Evolutionary conservation across 2,797 vertebrate genomes (phyloP).

Genomic region (Rhinella marina): DNA sequence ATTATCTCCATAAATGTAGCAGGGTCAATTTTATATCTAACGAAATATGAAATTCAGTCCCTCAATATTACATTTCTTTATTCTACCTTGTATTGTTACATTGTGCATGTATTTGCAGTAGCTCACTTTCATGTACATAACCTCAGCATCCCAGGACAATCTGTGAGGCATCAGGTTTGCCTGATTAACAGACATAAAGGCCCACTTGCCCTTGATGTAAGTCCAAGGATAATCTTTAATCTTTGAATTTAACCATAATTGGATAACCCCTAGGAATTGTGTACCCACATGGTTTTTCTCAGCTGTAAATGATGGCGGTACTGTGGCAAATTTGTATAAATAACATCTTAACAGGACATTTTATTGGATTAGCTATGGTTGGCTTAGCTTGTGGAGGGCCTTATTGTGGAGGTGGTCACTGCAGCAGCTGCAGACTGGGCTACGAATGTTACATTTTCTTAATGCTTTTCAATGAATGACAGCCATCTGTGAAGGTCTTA

Average conservation of each 20-base stretch:
- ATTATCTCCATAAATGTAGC: neutral
- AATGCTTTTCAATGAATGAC: conserved; percentile 54
- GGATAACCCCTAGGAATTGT: neutral
- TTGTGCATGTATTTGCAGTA: neutral
- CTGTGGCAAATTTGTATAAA: conserved; percentile 58
- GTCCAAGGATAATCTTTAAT: conserved; percentile 34
- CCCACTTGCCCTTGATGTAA: conserved; percentile 16
- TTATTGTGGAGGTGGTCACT: conserved; percentile 40
- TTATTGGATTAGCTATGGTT: conserved; percentile 57
- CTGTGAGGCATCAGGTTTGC: neutral
- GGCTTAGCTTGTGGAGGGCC: conserved; percentile 29
- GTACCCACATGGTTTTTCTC: conserved; percentile 27
- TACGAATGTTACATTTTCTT: conserved; percentile 50
- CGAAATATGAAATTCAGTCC: neutral
- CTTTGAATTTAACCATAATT: conserved; percentile 3
- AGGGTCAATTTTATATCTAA: neutral
- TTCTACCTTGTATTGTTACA: neutral
- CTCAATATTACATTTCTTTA: neutral
- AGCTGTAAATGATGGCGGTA: conserved; percentile 19
- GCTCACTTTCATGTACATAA: neutral
- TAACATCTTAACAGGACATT: conserved; percentile 40
- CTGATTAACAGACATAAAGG: neutral
- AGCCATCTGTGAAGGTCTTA: conserved; percentile 60
- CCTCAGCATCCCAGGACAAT: neutral
- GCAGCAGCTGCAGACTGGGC: conserved; percentile 48